Conservation (phyloP, 1,140 invertebrate species). For the Gyrodactylus bullatarudis region DNA sequence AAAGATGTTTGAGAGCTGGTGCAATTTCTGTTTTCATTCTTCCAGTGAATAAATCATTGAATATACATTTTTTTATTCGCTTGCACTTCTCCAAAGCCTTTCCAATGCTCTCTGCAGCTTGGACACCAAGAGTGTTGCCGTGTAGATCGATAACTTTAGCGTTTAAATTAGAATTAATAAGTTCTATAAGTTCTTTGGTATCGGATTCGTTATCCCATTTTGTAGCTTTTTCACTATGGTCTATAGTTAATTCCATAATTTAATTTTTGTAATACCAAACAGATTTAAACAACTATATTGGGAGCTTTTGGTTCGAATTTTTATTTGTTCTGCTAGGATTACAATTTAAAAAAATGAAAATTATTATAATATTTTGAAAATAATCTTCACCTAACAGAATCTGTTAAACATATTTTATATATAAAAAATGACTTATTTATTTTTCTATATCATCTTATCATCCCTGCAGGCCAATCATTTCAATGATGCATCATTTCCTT, state of each 20-base stretch:
- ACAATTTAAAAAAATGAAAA: background rate
- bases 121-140: constrained; percentile 62
- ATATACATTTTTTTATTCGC: constrained; percentile 32
- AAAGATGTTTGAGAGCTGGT: constrained; percentile 32
- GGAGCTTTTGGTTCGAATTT: no score
- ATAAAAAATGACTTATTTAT: background rate
- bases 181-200: constrained; percentile 13
- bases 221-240: background rate
- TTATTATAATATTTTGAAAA: background rate
- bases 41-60: constrained; percentile 66
- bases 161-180: constrained; percentile 12
- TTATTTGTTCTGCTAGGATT: background rate
- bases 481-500: background rate
- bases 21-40: constrained; percentile 77
- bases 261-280: background rate
- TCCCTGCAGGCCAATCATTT: background rate
- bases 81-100: constrained; percentile 37
- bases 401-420: no score
- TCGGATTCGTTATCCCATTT: constrained; percentile 4
- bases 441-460: background rate
- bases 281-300: no score
- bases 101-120: constrained; percentile 45
- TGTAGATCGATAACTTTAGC: constrained; percentile 35
- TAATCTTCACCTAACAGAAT: no score
- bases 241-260: background rate